Conservation (phyloP, 2,797 vertebrate species). For the Crenichthys baileyi region DNA sequence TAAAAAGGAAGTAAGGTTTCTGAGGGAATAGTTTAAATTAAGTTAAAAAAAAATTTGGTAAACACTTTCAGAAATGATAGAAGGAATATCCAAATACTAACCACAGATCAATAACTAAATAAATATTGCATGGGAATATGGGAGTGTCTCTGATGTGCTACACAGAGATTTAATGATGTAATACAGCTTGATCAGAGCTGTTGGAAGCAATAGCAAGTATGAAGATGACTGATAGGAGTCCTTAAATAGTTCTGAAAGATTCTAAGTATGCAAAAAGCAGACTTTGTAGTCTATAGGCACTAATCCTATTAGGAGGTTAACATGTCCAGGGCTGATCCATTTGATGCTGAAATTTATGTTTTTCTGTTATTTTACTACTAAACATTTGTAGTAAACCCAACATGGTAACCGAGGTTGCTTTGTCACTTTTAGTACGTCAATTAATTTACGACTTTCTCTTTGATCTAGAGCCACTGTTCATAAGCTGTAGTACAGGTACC, state of each 20-base stretch:
- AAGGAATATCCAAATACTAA: conserved; percentile 10
- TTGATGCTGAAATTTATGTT: background rate
- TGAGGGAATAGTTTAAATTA: background rate
- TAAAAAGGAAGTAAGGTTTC: conserved; percentile 21
- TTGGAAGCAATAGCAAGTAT: background rate
- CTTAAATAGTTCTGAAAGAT: background rate
- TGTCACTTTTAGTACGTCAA: no score
- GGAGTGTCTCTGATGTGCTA: conserved; percentile 18
- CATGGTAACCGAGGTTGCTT: no score
- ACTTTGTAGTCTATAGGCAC: background rate
- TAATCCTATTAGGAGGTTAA: background rate
- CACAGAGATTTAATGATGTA: conserved; percentile 39
- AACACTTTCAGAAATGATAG: conserved; percentile 21
- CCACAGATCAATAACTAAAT: conserved; percentile 44
- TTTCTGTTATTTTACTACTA: no score
- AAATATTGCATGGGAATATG: conserved; percentile 56
- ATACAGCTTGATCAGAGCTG: conserved; percentile 23
- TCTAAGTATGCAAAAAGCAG: background rate
- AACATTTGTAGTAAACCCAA: no score
- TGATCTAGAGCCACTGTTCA: background rate
- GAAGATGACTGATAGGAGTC: background rate
- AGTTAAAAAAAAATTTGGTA: conserved; percentile 15
- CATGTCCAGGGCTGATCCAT: background rate
- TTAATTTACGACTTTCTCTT: no score
- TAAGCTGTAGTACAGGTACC: background rate